phyloP scores from a whole-genome alignment of 2,113 vertebrate species.

The Hippoglossus stenolepis region DNA sequence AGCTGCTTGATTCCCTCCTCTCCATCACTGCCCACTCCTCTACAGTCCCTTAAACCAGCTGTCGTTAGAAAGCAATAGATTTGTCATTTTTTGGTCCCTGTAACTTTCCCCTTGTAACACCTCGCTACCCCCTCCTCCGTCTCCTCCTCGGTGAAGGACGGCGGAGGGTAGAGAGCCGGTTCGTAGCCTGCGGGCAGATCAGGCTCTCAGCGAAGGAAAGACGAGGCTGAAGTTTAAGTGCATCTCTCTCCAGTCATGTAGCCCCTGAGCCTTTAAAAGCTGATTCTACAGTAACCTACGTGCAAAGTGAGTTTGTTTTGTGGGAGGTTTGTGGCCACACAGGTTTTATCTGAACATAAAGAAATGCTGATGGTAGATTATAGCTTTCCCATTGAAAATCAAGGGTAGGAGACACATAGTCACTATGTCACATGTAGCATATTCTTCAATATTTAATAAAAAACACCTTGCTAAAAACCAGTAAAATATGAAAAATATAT shows the following conservation, averaged over 20 bases:
- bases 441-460: too few species aligned
- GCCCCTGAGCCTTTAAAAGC: neutral
- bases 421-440: too few species aligned
- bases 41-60: constrained; percentile 1
- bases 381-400: constrained; percentile 11
- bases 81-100: neutral
- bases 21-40: neutral
- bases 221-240: constrained; percentile 1
- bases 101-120: constrained; percentile 12
- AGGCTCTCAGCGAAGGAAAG: constrained; percentile 11
- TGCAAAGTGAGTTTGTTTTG: neutral
- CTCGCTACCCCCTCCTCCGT: neutral
- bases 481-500: too few species aligned
- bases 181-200: constrained; percentile 38
- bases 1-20: constrained; percentile 13
- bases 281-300: constrained; percentile 2
- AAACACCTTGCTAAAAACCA: too few species aligned
- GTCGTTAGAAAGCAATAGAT: constrained; percentile 1
- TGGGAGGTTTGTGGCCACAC: neutral
- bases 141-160: constrained; percentile 45
- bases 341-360: neutral
- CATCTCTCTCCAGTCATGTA: neutral
- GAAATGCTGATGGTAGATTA: neutral
- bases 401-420: too few species aligned
- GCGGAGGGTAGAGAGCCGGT: constrained; percentile 41